Percentiles rank a stretch among this genome's conserved stretches.
Evolutionary conservation across 37 sponge, comb jelly and placozoan species (phyloP).

Genomic region (Chondrosia reniformis): DNA sequence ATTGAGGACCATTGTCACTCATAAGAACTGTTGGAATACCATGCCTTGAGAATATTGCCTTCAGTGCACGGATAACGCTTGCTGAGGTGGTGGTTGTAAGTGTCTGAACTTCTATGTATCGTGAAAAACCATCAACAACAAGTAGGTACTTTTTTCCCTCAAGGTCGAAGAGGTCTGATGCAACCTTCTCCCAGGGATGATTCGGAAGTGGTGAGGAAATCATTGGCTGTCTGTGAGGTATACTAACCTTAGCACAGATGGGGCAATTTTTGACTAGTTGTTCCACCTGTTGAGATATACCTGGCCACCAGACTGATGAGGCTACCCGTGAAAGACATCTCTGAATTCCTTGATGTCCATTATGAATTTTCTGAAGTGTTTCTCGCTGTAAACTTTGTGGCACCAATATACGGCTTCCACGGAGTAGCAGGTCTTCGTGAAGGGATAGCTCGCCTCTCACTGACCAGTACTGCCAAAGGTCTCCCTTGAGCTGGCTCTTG

Average conservation of each 20-base stretch:
- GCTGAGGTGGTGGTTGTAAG: conserved; percentile 23
- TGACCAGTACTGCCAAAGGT: too few species aligned
- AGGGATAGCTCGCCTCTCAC: too few species aligned
- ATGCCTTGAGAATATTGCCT: conserved; percentile 28
- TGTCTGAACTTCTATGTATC: conserved; percentile 29
- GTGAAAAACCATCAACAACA: conserved; percentile 37
- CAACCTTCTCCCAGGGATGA: conserved; percentile 41
- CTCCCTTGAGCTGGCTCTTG: too few species aligned
- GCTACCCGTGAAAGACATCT: neutral
- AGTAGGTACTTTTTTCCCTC: conserved; percentile 30
- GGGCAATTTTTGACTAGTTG: conserved; percentile 4
- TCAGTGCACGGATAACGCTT: conserved; percentile 19
- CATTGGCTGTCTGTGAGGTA: conserved; percentile 18
- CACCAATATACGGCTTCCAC: neutral
- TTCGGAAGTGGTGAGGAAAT: conserved; percentile 14
- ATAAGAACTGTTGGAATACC: conserved; percentile 38
- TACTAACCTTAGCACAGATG: neutral
- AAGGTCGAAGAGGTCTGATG: conserved; percentile 25
- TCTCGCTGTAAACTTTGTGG: neutral
- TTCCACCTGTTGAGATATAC: conserved; percentile 10
- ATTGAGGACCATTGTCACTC: conserved; percentile 60
- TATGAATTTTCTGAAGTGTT: conserved; percentile 11
- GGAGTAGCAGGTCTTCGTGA: conserved; percentile 13
- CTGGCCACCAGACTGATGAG: conserved; percentile 32
- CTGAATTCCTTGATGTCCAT: conserved; percentile 18